A percentile compares a stretch with the other conserved stretches of the same genome.
These are phyloP conservation scores for Hipparchia sbordonii DNA, from an alignment of 2,888 invertebrate genomes.

Conservation along the genomic window DNA sequence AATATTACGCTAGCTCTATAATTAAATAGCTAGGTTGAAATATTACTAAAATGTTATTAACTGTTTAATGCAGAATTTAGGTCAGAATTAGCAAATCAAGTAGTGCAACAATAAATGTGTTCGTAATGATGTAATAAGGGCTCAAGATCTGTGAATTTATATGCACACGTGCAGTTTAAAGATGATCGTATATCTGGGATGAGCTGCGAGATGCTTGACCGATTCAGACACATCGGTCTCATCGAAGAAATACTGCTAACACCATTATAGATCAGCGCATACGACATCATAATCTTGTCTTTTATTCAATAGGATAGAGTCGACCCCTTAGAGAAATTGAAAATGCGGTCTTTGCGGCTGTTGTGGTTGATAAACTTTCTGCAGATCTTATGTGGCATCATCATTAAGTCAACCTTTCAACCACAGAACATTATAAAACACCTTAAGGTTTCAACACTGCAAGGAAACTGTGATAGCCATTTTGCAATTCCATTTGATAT, in stretches of 20 bases:
- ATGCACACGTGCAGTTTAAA: background rate
- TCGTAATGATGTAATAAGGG: background rate
- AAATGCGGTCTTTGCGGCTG: no score
- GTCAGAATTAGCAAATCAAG: conserved; percentile 5
- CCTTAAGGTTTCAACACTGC: background rate
- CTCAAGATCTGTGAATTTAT: background rate
- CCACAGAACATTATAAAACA: no score
- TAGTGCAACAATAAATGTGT: background rate
- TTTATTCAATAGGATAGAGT: no score
- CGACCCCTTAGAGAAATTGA: background rate
- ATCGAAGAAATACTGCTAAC: no score
- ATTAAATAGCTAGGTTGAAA: background rate
- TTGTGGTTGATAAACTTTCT: no score
- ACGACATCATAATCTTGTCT: no score
- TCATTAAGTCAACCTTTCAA: no score
- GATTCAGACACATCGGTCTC: background rate
- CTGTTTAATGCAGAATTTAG: background rate
- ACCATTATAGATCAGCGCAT: no score
- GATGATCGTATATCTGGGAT: background rate
- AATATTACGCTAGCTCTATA: background rate
- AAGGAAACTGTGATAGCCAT: background rate
- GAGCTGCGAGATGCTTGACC: background rate
- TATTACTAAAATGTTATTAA: background rate
- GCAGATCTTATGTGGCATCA: no score
- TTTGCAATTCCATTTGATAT: conserved; percentile 33